Base-by-base conservation (phyloP, 2,797 vertebrate species). In the Epinephelus awoara region DNA sequence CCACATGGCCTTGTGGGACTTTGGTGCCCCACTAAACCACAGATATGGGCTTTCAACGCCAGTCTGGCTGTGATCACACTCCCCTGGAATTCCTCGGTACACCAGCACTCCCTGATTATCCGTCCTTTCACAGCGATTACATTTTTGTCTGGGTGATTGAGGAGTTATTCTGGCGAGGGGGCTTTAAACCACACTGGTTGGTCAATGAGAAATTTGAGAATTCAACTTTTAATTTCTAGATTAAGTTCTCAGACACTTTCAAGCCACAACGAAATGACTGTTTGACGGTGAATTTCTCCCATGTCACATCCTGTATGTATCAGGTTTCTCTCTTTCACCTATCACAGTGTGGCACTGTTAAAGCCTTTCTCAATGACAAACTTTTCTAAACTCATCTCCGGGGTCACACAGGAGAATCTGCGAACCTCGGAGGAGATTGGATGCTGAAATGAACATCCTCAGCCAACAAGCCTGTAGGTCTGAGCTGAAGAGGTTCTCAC, bases 41-140 rank as follows among this genome's bases (percentile, higher is more conserved):
- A 89, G 87, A 89, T 86, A 89, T 76, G 85, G 42, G 65, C 82
- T 90, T 89, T 91, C 88, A 90, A 80, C 89, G 67, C 84, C 85
- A 79, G 77, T 34, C 88, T 79, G 82, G 52, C 82, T 58, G 80
- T 91, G 90, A 92, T 77, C 74, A 17, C 85, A 91, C 86, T 91
- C 85, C 88, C 82, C 51, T 87, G 88, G 89, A 92, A 92, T 93
- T 91, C 85, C 66, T 85, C 2, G 21, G 69, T 51, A 13, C 29
- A 62, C 72, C 79, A 79, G 25, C 72, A 70, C 86, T 86, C 87
- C 80, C 84, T 75, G 84, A 90, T 91, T 83, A 85, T 52, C 49
- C 42, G 49, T 10, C 75, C 77, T 75, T 82, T 84, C 77, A 89
- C 66, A 50, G 77, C 0, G 62, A 77, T 87, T 87, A 67, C 64